A percentile compares a stretch with the other conserved stretches of the same genome.
Conservation (phyloP, 2,888 invertebrate genomes). For the Apotomis capreana region DNA sequence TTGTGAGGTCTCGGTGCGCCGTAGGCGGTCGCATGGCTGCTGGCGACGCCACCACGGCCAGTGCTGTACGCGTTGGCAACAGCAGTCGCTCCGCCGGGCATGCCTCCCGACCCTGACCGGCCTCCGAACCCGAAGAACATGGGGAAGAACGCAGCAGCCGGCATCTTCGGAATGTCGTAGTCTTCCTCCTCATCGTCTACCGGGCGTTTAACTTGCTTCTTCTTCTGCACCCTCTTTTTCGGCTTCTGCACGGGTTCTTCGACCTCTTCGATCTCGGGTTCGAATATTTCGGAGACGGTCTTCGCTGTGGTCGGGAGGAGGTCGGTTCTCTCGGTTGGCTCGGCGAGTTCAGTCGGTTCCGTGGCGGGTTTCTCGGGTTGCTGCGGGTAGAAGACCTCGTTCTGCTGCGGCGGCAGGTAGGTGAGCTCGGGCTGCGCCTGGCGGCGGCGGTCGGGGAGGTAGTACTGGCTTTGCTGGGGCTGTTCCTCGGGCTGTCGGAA, state of each 20-base stretch:
- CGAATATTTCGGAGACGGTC: slow-evolving; percentile 64
- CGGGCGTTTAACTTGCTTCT: slow-evolving; percentile 70
- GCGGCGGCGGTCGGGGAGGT: slow-evolving; percentile 71
- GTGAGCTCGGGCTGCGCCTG: slow-evolving; percentile 66
- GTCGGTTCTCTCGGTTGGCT: slow-evolving; percentile 62
- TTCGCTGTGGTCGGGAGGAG: slow-evolving; percentile 65
- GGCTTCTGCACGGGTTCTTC: slow-evolving; percentile 63
- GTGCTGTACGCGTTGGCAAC: slow-evolving; percentile 90
- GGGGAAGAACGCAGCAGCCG: slow-evolving; percentile 85
- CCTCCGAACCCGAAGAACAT: slow-evolving; percentile 84
- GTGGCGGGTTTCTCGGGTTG: slow-evolving; percentile 46
- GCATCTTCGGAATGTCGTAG: slow-evolving; percentile 73
- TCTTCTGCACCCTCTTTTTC: slow-evolving; percentile 68
- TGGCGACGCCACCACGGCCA: slow-evolving; percentile 87
- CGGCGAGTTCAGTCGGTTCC: slow-evolving; percentile 44
- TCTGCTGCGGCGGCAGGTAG: slow-evolving; percentile 69
- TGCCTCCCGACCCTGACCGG: slow-evolving; percentile 67
- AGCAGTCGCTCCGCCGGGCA: slow-evolving; percentile 85
- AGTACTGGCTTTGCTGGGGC: slow-evolving; percentile 70
- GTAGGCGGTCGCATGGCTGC: slow-evolving; percentile 88
- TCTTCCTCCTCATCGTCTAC: slow-evolving; percentile 79
- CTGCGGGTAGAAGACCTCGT: slow-evolving; percentile 70
- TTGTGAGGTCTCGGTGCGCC: slow-evolving; percentile 81
- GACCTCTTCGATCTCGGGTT: slow-evolving; percentile 69
- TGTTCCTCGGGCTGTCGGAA: slow-evolving; percentile 64